Percentiles rank a stretch among this genome's conserved stretches.
These are phyloP conservation scores for Lamprologus tigripictilis DNA, from an alignment of 2,113 vertebrate species.

Conservation along the genomic window DNA sequence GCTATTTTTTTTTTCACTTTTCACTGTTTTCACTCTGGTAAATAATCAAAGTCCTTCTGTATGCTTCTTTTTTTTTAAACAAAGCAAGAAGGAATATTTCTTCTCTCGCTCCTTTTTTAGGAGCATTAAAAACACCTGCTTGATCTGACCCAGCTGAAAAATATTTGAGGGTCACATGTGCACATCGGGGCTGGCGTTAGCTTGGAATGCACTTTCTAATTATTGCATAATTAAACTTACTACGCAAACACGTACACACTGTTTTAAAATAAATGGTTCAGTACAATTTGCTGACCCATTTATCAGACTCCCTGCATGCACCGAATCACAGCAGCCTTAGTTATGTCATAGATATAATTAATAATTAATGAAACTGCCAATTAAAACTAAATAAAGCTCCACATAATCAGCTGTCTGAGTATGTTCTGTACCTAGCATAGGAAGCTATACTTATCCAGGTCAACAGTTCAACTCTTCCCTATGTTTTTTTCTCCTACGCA, in stretches of 20 bases:
- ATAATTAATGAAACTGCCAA: background rate
- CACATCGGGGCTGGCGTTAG: background rate
- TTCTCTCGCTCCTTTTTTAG: background rate
- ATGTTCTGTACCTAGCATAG: background rate
- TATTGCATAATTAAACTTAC: background rate
- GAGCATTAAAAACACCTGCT: background rate
- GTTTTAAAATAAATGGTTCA: background rate
- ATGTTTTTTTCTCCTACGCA: background rate
- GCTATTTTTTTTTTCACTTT: background rate
- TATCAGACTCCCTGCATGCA: background rate
- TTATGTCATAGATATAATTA: background rate
- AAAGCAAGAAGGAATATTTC: background rate
- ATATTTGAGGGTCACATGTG: background rate
- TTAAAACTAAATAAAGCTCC: background rate
- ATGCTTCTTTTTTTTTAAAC: background rate
- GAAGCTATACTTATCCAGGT: constrained; percentile 1
- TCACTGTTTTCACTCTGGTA: background rate
- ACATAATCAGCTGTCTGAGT: background rate
- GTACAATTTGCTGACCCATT: background rate
- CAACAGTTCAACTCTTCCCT: background rate
- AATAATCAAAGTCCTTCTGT: background rate
- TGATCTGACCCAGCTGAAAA: background rate
- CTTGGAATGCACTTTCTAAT: background rate
- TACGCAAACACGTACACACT: background rate
- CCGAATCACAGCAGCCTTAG: background rate